phyloP scores from a whole-genome alignment of 1,140 invertebrate species.

The Acromyrmex charruanus region DNA sequence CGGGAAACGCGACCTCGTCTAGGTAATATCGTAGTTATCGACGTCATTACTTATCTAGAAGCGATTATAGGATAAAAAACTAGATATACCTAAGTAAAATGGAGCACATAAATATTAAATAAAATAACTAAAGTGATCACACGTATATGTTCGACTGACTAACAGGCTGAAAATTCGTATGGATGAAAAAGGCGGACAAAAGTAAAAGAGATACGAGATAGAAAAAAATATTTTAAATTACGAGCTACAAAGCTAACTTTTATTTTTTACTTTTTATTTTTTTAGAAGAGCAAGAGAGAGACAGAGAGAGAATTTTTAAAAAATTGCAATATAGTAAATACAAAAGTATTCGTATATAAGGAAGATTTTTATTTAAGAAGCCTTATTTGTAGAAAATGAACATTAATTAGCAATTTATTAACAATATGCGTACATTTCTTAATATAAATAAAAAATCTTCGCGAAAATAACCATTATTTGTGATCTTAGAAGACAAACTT shows the following conservation, averaged over 20 bases:
- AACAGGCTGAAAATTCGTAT: neutral
- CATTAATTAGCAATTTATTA: too few relatives aligned
- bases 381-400: too few relatives aligned
- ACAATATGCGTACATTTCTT: too few relatives aligned
- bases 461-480: too few relatives aligned
- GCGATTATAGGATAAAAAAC: conserved; percentile 56
- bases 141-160: neutral
- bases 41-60: conserved; percentile 51
- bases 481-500: too few relatives aligned
- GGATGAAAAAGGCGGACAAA: neutral
- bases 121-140: conserved; percentile 40
- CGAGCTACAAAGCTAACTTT: neutral
- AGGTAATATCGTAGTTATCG: conserved; percentile 50
- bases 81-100: conserved; percentile 46
- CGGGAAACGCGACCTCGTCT: conserved; percentile 50
- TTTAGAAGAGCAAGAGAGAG: too few relatives aligned
- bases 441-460: too few relatives aligned
- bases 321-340: too few relatives aligned
- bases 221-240: conserved; percentile 14
- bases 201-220: neutral
- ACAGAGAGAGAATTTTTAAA: too few relatives aligned
- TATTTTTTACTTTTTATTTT: neutral
- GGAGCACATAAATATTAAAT: conserved; percentile 30
- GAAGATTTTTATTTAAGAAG: too few relatives aligned
- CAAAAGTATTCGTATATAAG: too few relatives aligned